phyloP scores from a whole-genome alignment of 1,140 invertebrate species.

The Adoxophyes honmai region DNA sequence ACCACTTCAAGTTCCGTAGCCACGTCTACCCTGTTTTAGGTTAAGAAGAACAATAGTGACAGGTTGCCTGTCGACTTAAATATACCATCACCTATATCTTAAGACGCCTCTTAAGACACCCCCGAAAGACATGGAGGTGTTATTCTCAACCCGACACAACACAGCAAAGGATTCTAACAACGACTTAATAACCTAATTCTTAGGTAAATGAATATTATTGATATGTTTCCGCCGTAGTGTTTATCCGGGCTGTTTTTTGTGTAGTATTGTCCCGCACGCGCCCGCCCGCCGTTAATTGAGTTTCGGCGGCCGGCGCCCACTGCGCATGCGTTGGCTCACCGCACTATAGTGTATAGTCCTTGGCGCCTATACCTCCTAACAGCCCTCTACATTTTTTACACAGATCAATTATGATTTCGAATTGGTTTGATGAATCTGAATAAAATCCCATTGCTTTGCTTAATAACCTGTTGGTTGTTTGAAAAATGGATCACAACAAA shows the following conservation, averaged over 20 bases:
- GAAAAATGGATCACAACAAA: conserved; percentile 60
- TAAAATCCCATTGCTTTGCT: conserved; percentile 71
- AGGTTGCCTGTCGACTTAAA: no score
- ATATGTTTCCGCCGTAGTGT: no score
- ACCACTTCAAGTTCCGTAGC: no score
- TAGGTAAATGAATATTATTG: no score
- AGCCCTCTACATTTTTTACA: conserved; percentile 72
- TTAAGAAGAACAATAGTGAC: no score
- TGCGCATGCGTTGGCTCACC: background rate
- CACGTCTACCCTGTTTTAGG: no score
- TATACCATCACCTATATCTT: no score
- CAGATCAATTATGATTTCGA: conserved; percentile 75
- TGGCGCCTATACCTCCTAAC: conserved; percentile 69
- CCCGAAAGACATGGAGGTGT: no score
- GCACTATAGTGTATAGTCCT: conserved; percentile 11
- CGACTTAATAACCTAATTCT: no score
- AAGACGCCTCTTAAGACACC: no score
- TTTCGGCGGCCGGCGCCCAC: conserved; percentile 57
- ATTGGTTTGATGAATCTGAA: conserved; percentile 75
- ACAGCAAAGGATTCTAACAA: no score
- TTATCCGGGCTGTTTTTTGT: conserved; percentile 27
- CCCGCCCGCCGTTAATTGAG: conserved; percentile 61
- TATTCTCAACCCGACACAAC: no score
- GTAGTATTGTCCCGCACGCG: conserved; percentile 47
- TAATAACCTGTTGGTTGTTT: conserved; percentile 70